Conservation (phyloP, 2,113 vertebrate species). For the Tamias sibiricus region DNA sequence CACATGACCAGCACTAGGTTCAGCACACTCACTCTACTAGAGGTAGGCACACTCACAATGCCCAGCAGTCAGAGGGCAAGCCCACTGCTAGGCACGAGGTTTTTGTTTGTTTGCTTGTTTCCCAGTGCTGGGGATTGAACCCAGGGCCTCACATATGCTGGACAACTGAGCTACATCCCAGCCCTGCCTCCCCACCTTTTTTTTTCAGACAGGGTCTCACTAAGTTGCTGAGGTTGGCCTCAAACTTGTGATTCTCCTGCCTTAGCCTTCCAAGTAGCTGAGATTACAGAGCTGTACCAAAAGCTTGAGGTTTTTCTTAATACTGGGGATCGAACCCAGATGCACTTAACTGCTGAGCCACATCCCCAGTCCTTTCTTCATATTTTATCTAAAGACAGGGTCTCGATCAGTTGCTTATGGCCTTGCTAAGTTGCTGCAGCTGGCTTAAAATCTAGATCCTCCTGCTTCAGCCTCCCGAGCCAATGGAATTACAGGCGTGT, state of each 20-base stretch:
- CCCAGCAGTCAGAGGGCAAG: fast-evolving
- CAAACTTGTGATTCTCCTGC: not conserved
- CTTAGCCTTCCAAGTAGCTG: not conserved
- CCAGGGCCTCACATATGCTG: not conserved
- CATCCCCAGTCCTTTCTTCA: no score
- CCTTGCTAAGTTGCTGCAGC: no score
- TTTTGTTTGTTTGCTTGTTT: not conserved
- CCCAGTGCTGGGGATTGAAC: not conserved
- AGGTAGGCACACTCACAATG: no score
- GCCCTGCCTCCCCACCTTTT: not conserved
- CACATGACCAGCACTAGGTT: fast-evolving
- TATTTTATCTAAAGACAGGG: no score
- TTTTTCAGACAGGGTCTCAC: not conserved
- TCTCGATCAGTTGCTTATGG: no score
- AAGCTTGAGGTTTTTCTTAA: no score
- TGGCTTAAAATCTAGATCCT: no score
- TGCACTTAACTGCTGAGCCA: no score
- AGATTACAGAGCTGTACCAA: not conserved
- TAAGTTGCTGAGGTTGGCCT: not conserved
- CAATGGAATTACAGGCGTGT: no score
- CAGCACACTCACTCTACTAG: fast-evolving
- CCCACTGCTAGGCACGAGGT: not conserved
- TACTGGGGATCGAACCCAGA: not conserved
- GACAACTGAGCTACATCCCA: not conserved
- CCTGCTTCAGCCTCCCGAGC: no score